These are phyloP conservation scores for Dryobota labecula DNA, from an alignment of 2,888 invertebrate species.

Conservation along the genomic window DNA sequence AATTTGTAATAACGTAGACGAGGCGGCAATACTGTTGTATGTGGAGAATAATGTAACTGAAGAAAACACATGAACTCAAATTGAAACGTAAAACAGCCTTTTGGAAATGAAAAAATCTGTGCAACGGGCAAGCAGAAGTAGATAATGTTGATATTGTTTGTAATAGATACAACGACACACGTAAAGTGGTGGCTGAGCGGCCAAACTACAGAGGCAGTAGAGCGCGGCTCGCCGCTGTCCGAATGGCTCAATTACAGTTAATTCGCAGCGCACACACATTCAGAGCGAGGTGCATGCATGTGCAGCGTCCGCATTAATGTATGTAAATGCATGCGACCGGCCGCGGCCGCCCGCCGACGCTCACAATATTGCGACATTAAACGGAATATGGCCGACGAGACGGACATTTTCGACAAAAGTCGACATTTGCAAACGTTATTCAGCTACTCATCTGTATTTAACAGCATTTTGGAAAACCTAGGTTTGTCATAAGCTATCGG, in stretches of 20 bases:
- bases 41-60: background rate
- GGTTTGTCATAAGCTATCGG: slow-evolving; percentile 61
- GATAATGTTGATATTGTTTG: slow-evolving; percentile 68
- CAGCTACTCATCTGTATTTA: slow-evolving; percentile 80
- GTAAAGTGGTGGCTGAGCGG: slow-evolving; percentile 73
- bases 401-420: slow-evolving; percentile 88
- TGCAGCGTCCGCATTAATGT: slow-evolving; percentile 88
- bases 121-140: slow-evolving; percentile 50
- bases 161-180: slow-evolving; percentile 64
- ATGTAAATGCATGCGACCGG: slow-evolving; percentile 90
- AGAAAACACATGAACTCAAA: slow-evolving; percentile 2
- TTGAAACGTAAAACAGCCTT: slow-evolving; percentile 5
- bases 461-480: slow-evolving; percentile 72
- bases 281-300: slow-evolving; percentile 86
- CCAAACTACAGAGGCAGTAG: slow-evolving; percentile 80
- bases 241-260: slow-evolving; percentile 91
- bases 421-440: slow-evolving; percentile 85
- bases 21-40: slow-evolving; percentile 1
- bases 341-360: slow-evolving; percentile 85
- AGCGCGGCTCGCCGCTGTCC: slow-evolving; percentile 84
- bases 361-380: slow-evolving; percentile 90
- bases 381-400: slow-evolving; percentile 88
- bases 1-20: slow-evolving; percentile 43
- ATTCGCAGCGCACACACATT: slow-evolving; percentile 90
- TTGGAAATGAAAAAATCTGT: slow-evolving; percentile 27